Base-by-base conservation (phyloP, 2,888 invertebrate species). In the Laothoe populi region DNA sequence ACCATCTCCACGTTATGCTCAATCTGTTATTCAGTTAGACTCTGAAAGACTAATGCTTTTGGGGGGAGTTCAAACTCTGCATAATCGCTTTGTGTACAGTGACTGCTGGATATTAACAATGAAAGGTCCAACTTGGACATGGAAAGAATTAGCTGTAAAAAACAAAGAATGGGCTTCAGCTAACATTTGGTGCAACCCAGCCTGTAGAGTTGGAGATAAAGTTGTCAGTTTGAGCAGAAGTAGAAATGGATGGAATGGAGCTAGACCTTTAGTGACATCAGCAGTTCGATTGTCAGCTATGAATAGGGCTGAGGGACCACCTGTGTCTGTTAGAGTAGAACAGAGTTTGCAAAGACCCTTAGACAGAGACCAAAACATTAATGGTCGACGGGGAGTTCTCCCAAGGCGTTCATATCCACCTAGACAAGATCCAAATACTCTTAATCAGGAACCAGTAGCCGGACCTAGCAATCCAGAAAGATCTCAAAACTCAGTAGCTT, bases 161-260 rank as follows among this genome's bases (percentile, higher is more conserved):
- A 96, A 97, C 79, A 95, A 95, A 71, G 95, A 96, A 75, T 95
- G 96, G 94, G 96, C 96, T 46, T 96, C 98, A 24, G 95, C 96
- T 0, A 96, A 97, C 79, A 96, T 98, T 81, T 98, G 98, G 97
- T 98, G 98, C 83, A 98, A 98, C 90, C 98, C 98, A 62, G 98
- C 97, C 59, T 98, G 98, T 85, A 96, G 83, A 75, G 91, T 96
- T 72, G 96, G 96, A 63, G 95, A 96, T 74, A 96, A 96, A 84
- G 94, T 97, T 68, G 95, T 97, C 40, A 95, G 97, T 69, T 92
- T 97, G 70, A 95, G 95, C 73, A 92, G 94, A 75, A 94, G 94
- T 77, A 92, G 94, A 67, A 91, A 93, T 80, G 92, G 79, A 69
- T 92, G 86, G 92, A 92, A 93, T 73, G 87, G 91, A 71, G 92